Conservation (phyloP, 2,113 vertebrate genomes). For the Lepus europaeus region DNA sequence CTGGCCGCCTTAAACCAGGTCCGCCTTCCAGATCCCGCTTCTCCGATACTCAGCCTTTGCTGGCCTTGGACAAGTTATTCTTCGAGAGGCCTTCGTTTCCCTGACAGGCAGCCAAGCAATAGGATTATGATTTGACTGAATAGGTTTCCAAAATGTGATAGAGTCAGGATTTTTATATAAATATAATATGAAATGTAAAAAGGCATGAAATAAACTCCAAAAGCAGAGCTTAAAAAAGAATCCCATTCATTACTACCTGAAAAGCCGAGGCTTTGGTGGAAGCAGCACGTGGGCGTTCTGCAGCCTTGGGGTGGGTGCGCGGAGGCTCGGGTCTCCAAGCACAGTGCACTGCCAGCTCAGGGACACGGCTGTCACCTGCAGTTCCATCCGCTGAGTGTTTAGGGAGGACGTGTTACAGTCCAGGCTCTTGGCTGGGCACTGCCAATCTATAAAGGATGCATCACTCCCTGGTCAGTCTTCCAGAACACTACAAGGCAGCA, state of each 20-base stretch:
- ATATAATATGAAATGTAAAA: slow-evolving; percentile 47
- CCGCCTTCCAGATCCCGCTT: not conserved
- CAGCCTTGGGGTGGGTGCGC: not conserved
- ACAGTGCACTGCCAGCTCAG: not conserved
- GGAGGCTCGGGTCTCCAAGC: not conserved
- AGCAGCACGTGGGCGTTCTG: not conserved
- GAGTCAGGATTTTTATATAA: slow-evolving; percentile 42
- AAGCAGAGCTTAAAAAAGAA: slow-evolving; percentile 39
- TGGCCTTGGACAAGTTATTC: slow-evolving; percentile 45
- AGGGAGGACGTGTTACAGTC: not conserved
- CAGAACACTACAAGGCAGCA: not conserved
- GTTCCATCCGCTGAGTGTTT: not conserved
- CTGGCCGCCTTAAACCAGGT: not conserved
- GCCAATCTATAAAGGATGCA: not conserved
- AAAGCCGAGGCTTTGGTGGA: not conserved
- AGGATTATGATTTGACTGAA: slow-evolving; percentile 64
- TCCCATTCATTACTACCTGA: slow-evolving; percentile 23
- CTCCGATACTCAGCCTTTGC: slow-evolving; percentile 33
- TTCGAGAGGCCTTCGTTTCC: slow-evolving; percentile 6
- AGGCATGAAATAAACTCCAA: slow-evolving; percentile 49
- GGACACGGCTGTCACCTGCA: not conserved
- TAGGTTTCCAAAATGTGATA: slow-evolving; percentile 40
- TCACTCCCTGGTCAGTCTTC: not conserved
- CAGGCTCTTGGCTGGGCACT: not conserved
- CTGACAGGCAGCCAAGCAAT: slow-evolving; percentile 40